phyloP scores from a whole-genome alignment of 1,140 invertebrate species.

The Phthorimaea operculella region DNA sequence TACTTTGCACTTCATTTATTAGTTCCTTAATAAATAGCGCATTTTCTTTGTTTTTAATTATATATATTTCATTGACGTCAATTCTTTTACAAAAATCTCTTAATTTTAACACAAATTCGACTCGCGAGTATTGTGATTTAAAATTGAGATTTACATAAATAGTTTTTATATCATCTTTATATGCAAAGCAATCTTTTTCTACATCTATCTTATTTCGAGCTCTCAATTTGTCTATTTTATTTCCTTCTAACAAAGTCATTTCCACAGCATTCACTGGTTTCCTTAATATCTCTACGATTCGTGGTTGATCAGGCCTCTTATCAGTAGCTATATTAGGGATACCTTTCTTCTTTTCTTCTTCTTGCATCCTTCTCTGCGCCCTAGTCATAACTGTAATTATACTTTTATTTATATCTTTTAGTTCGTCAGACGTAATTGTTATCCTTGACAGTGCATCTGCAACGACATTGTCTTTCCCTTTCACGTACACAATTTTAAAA shows the following conservation, averaged over 20 bases:
- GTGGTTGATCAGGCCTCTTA: slow-evolving; percentile 7
- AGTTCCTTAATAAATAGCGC: slow-evolving; percentile 1
- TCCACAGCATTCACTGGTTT: not conserved
- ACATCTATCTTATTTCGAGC: not conserved
- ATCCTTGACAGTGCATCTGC: slow-evolving; percentile 3
- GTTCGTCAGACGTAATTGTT: not conserved
- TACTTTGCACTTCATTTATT: not conserved
- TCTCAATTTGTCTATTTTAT: slow-evolving; percentile 1
- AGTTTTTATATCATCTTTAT: not conserved
- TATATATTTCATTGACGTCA: slow-evolving; percentile 4
- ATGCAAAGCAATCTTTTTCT: slow-evolving; percentile 3
- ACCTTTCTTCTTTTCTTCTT: not conserved
- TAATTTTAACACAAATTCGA: not conserved
- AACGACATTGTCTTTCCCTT: not conserved
- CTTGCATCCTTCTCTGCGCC: not conserved
- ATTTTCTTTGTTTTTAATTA: slow-evolving; percentile 2
- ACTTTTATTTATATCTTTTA: slow-evolving; percentile 2
- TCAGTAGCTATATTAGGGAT: not conserved
- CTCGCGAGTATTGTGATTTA: not conserved
- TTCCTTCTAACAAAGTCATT: not conserved
- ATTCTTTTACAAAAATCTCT: slow-evolving; percentile 2
- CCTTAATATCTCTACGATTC: slow-evolving; percentile 1
- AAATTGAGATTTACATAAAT: slow-evolving; percentile 2
- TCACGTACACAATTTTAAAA: not conserved
- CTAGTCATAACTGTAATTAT: slow-evolving; percentile 1